A percentile compares a stretch with the other conserved stretches of the same genome.
Evolutionary conservation across 2,113 vertebrate genomes (phyloP).

Genomic region (Morone saxatilis): DNA sequence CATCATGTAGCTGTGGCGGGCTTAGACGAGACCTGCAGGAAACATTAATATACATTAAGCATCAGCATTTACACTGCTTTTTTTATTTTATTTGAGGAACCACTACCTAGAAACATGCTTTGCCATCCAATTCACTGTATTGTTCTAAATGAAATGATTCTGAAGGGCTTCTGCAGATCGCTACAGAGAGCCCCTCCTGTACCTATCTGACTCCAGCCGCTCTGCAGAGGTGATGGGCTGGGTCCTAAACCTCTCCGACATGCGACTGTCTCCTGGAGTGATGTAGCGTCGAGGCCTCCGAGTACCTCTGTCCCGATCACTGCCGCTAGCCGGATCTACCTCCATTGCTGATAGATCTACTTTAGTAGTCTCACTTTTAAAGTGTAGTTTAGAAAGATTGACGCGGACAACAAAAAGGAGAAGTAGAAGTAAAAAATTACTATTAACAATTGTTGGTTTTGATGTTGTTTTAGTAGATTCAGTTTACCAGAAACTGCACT

Average conservation of each 20-base stretch:
- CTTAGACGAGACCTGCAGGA: conserved; percentile 86
- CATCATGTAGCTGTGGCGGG: conserved; percentile 85
- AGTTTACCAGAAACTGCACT: conserved; percentile 19
- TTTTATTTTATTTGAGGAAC: not conserved
- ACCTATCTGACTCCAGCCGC: conserved; percentile 96
- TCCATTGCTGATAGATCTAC: conserved; percentile 72
- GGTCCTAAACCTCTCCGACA: conserved; percentile 97
- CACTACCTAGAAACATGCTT: not conserved
- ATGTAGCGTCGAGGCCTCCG: conserved; percentile 95
- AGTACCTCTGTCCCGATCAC: conserved; percentile 87
- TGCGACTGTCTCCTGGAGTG: conserved; percentile 93
- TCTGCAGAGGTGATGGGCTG: conserved; percentile 98
- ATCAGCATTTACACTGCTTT: not conserved
- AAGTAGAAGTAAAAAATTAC: conserved; percentile 12
- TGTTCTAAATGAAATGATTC: not conserved
- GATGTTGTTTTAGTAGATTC: not conserved
- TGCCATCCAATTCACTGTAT: not conserved
- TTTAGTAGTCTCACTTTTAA: conserved; percentile 86
- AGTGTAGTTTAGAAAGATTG: conserved; percentile 41
- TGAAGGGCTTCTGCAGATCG: not conserved
- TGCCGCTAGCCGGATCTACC: conserved; percentile 81
- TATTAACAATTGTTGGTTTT: not conserved
- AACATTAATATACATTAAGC: conserved; percentile 46
- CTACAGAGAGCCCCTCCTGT: conserved; percentile 63
- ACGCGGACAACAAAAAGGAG: conserved; percentile 59